Base-by-base conservation (phyloP, 2,113 vertebrate genomes). In the Brienomyrus brachyistius region DNA sequence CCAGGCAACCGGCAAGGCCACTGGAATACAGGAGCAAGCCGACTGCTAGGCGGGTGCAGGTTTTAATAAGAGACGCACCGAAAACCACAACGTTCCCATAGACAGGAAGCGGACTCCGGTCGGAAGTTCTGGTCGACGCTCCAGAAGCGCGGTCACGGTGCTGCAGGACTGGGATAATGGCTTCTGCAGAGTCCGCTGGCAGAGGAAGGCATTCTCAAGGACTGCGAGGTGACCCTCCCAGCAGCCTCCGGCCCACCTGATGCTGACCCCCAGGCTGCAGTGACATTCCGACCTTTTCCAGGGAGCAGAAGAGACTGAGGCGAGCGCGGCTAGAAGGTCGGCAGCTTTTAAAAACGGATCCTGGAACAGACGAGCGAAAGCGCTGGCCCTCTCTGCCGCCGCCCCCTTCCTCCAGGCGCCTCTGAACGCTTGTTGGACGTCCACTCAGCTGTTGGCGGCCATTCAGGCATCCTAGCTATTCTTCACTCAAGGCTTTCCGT, bases 1-100 rank as follows among this genome's bases (percentile, higher is more conserved):
- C 90, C 87, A 88, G 74, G 90, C 90, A 90, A 90, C 90, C 19
- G 47, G 87, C 51, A 52, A 88, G 45, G 83, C 66, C n/a, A 88
- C 9, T 48, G 70, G 88, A 50, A 87, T 87, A 43, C 45, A 59
- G 51, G 56, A 88, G 87, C 27, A 19, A 66, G 56, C 35, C 31
- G 40, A 56, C 43, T 50, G 74, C 50, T 40, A 35, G 27, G 80
- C 17, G 52, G 40, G 52, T 50, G 88, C n/a, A 52, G 15, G 51
- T 17, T 88, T 88, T 62, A 88, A 88, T 88, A 45, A 66, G 87
- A 56, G 35, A 35, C 9, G 87, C 87, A 45, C 56, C 17, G 8
- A 43, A 66, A 66, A 51, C 31, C 23, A 59, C 35, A 17, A 54
- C 27, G 35, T 88, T 62, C 35, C 45, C 35, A 59, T 59, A 62